These are phyloP conservation scores for Teinopalpus imperialis DNA, from an alignment of 2,888 invertebrate species.

Conservation along the genomic window DNA sequence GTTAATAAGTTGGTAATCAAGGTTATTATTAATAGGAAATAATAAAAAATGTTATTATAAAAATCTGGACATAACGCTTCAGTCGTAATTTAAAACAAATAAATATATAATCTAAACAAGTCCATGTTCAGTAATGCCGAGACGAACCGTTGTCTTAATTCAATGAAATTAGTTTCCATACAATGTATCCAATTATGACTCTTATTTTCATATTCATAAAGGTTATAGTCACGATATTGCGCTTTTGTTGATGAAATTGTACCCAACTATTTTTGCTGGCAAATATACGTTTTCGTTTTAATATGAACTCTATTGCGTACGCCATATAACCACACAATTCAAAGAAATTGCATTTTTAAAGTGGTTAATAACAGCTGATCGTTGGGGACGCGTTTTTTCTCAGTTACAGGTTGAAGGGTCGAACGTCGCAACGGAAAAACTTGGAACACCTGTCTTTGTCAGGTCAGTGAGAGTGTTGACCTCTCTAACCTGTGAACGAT, in stretches of 20 bases:
- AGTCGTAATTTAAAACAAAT: too few relatives aligned
- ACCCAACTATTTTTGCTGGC: background rate
- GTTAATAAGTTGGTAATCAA: too few relatives aligned
- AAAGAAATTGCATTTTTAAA: background rate
- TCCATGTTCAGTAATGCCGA: background rate
- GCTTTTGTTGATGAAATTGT: too few relatives aligned
- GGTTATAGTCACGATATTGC: too few relatives aligned
- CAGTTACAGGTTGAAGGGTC: conserved; percentile 31
- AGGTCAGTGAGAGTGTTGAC: conserved; percentile 32
- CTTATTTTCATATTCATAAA: background rate
- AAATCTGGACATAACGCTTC: too few relatives aligned
- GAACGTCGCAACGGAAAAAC: conserved; percentile 34
- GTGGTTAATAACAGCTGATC: conserved; percentile 33
- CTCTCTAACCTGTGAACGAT: conserved; percentile 16
- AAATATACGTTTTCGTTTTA: background rate
- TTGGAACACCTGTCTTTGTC: conserved; percentile 34
- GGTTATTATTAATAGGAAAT: too few relatives aligned
- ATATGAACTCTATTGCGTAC: background rate
- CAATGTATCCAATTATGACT: background rate
- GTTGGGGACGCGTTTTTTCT: conserved; percentile 29
- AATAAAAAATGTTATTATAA: too few relatives aligned
- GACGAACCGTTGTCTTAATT: background rate
- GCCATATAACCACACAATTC: too few relatives aligned
- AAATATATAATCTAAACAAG: too few relatives aligned
- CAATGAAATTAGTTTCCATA: background rate